These are phyloP conservation scores for Musca vetustissima DNA, from an alignment of 1,140 invertebrate species.

Conservation along the genomic window DNA sequence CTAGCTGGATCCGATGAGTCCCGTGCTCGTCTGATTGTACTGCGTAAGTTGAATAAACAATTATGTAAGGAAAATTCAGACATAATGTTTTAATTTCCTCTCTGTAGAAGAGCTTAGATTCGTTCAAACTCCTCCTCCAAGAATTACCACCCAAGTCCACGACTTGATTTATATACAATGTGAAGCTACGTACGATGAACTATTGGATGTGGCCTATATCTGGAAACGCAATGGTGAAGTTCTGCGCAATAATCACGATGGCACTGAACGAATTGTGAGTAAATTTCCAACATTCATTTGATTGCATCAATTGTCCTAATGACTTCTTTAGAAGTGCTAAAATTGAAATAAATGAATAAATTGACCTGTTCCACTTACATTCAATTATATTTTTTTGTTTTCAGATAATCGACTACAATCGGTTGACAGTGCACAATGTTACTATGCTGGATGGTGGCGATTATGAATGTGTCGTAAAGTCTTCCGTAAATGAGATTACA, in stretches of 20 bases:
- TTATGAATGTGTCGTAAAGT: slow-evolving; percentile 87
- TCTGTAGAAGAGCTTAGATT: slow-evolving; percentile 68
- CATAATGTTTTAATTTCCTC: background rate
- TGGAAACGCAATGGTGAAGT: slow-evolving; percentile 87
- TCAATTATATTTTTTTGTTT: slow-evolving; percentile 25
- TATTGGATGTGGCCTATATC: slow-evolving; percentile 84
- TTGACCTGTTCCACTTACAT: background rate
- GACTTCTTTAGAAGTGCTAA: too few relatives aligned
- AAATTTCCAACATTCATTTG: background rate
- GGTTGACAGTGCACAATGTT: slow-evolving; percentile 77
- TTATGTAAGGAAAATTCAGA: too few relatives aligned
- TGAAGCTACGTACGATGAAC: slow-evolving; percentile 75
- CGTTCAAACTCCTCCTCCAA: slow-evolving; percentile 65
- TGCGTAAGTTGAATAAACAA: slow-evolving; percentile 63
- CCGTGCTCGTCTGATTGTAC: slow-evolving; percentile 78
- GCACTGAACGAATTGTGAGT: slow-evolving; percentile 58
- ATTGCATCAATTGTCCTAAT: too few relatives aligned
- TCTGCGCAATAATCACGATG: slow-evolving; percentile 67
- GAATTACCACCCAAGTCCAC: slow-evolving; percentile 69
- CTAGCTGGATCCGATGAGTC: slow-evolving; percentile 79
- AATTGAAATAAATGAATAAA: too few relatives aligned
- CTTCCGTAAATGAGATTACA: slow-evolving; percentile 79
- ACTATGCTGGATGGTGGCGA: slow-evolving; percentile 83
- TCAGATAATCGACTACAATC: slow-evolving; percentile 67
- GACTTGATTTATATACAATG: slow-evolving; percentile 76